Percentiles rank a stretch among this genome's conserved stretches.
Evolutionary conservation across 1,140 invertebrate genomes (phyloP).

Genomic region (Triops cancriformis): DNA sequence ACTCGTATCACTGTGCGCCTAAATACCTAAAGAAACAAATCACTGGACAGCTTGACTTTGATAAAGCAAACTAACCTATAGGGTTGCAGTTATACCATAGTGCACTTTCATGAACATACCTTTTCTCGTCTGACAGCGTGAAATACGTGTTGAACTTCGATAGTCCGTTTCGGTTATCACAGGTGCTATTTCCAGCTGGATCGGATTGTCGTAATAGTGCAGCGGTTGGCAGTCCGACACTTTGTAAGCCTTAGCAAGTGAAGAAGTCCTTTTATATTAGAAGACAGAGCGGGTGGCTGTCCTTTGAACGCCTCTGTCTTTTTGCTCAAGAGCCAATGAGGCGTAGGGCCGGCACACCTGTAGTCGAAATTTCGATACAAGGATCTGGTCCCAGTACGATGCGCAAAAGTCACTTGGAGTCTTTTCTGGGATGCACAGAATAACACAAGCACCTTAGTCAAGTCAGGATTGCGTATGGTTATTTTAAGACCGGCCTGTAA

Average conservation of each 20-base stretch:
- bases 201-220: neutral
- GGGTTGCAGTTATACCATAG: too few relatives aligned
- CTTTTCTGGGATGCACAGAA: neutral
- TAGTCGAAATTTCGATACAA: conserved; percentile 1
- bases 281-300: neutral
- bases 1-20: too few relatives aligned
- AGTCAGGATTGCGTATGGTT: neutral
- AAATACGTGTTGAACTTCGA: neutral
- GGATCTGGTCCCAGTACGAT: neutral
- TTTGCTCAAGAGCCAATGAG: neutral
- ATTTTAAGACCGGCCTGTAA: too few relatives aligned
- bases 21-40: too few relatives aligned
- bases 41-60: too few relatives aligned
- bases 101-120: too few relatives aligned
- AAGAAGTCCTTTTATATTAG: neutral
- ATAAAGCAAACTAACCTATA: too few relatives aligned
- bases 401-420: neutral
- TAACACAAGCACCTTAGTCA: neutral
- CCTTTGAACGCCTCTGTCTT: conserved; percentile 13
- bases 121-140: too few relatives aligned
- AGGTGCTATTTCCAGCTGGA: neutral
- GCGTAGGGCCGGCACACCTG: neutral
- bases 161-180: neutral
- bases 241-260: neutral
- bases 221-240: neutral